Conservation (phyloP, 2,888 invertebrate genomes). For the Patella ulyssiponensis region DNA sequence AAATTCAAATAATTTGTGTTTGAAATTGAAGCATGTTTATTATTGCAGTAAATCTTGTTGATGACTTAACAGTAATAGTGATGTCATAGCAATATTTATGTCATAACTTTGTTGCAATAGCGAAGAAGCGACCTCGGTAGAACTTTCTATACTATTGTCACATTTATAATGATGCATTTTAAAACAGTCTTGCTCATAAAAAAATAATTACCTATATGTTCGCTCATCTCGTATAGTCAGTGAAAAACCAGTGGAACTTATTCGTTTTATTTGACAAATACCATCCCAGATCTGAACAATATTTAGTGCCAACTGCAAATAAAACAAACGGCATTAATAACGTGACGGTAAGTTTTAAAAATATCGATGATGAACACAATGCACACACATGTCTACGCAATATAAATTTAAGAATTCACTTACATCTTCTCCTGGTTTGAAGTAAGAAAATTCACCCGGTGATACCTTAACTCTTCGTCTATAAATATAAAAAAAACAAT, state of each 20-base stretch:
- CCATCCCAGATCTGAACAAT: slow-evolving; percentile 56
- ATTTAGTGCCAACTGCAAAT: slow-evolving; percentile 50
- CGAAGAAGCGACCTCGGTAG: too few species aligned
- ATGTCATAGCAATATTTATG: too few species aligned
- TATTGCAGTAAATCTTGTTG: too few species aligned
- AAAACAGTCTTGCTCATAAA: background rate
- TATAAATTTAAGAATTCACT: background rate
- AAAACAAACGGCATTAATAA: background rate
- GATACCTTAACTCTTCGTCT: slow-evolving; percentile 53
- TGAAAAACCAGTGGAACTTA: slow-evolving; percentile 46
- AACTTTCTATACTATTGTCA: too few species aligned
- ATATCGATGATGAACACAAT: slow-evolving; percentile 3
- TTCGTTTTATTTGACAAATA: slow-evolving; percentile 38
- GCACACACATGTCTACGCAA: background rate
- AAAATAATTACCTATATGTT: slow-evolving; percentile 49
- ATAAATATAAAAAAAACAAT: slow-evolving; percentile 21
- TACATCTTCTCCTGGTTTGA: slow-evolving; percentile 58
- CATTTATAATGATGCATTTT: too few species aligned
- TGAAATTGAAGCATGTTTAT: too few species aligned
- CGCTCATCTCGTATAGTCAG: slow-evolving; percentile 44
- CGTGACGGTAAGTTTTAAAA: slow-evolving; percentile 15
- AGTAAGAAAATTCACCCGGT: slow-evolving; percentile 60
- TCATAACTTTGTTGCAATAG: too few species aligned
- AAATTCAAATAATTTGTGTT: too few species aligned
- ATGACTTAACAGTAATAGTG: too few species aligned